Conservation (phyloP, 2,113 vertebrate genomes). For the Terrapene triunguis region DNA sequence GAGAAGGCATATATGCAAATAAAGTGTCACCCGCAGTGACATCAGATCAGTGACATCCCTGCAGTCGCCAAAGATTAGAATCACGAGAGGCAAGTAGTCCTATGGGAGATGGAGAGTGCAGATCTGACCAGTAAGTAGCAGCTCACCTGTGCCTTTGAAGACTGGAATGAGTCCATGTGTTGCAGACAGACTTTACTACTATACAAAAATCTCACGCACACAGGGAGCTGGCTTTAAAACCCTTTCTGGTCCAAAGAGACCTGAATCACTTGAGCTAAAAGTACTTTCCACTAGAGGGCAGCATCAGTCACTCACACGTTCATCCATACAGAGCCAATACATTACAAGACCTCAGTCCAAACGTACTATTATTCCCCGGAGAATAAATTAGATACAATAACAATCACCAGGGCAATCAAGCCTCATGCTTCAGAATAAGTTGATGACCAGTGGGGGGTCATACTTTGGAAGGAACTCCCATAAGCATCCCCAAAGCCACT, state of each 20-base stretch:
- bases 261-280: accelerated
- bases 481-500: neutral
- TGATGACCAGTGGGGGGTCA: neutral
- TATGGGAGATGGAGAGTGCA: neutral
- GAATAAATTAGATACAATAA: accelerated
- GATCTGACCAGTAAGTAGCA: no score
- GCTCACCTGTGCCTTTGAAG: neutral
- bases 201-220: neutral
- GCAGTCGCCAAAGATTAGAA: neutral
- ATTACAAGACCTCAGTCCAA: neutral
- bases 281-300: neutral
- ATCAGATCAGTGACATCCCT: neutral
- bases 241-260: neutral
- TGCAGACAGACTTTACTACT: neutral
- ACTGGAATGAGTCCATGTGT: neutral
- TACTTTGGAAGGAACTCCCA: neutral
- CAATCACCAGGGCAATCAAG: no score
- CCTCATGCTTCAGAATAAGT: neutral
- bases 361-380: accelerated
- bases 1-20: neutral
- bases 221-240: neutral
- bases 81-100: neutral
- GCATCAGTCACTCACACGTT: neutral
- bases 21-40: neutral
- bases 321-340: neutral